A percentile compares a stretch with the other conserved stretches of the same genome.
phyloP scores from a whole-genome alignment of 1,140 invertebrate species.

The Hycleus cichorii region DNA sequence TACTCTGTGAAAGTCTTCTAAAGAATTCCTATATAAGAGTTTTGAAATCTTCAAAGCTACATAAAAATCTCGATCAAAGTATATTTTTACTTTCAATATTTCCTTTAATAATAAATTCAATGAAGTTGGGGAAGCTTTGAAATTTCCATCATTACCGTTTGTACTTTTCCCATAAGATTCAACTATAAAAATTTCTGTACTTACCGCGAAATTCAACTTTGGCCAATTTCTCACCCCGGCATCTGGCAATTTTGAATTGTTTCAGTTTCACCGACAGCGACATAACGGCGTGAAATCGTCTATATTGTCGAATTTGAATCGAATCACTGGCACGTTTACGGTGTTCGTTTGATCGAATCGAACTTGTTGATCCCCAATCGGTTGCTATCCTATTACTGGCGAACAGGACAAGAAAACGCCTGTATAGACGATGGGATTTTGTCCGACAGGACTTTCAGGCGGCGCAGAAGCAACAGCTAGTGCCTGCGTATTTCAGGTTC shows the following conservation, averaged over 20 bases:
- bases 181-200: slow-evolving; percentile 19
- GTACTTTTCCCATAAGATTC: not conserved
- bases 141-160: not conserved
- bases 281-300: slow-evolving; percentile 40
- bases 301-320: not conserved
- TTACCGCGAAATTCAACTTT: slow-evolving; percentile 61
- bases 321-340: not conserved
- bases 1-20: no score
- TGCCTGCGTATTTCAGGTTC: no score
- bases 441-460: slow-evolving; percentile 5
- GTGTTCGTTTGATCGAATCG: not conserved
- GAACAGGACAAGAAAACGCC: not conserved
- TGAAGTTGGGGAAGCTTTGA: not conserved
- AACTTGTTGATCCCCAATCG: not conserved
- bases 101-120: not conserved
- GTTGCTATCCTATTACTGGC: slow-evolving; percentile 10
- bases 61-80: no score
- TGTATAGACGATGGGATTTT: not conserved
- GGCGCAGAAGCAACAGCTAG: no score
- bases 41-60: no score
- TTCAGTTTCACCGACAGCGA: slow-evolving; percentile 54
- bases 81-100: no score
- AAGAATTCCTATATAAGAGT: no score
- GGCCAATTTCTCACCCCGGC: slow-evolving; percentile 54
- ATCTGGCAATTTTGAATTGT: slow-evolving; percentile 55